Evolutionary conservation across 2,888 invertebrate genomes (phyloP), one percentile per base, ranked within the genome.

Genomic region (Dasysyrphus tricinctus): DNA sequence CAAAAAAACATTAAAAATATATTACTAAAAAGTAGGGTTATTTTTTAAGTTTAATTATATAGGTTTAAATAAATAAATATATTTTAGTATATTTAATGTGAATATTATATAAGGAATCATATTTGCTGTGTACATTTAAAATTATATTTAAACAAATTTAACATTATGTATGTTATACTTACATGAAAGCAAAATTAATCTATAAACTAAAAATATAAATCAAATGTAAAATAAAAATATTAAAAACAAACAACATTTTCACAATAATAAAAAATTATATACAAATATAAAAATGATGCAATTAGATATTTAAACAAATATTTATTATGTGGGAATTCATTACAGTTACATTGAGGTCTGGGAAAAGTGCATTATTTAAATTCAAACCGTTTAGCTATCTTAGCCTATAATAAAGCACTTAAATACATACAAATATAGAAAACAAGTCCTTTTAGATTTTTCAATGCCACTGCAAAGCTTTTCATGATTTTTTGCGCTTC

Each of bases 71-170:
- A 44, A 47, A 69, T 67, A 54, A 47, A 79, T 70, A 79, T 83
- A 80, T 83, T 83, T 83, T 79, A 83, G 37, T 83, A 70, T 80
- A 75, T 80, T 75, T 51, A 80, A 80, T 78, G 74, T 86, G 78
- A 72, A 82, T 82, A 86, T 49, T 65, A 34, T 44, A 63, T 85
- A 81, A 81, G 85, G 78, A 86, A 82, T 78, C 82, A 78, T 74
- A 78, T 86, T 86, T 86, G 82, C 78, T 86, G 86, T 86, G 81
- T 86, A 86, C 51, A 79, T 63, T 63, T 3, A 72, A 57, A 57
- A 65, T 59, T 63, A 32, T 9, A 57, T 19, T 11, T n/a, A 69
- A 70, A 54, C 12, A 65, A 76, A 42, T 61, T 61, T 61, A 54
- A 75, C 9, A 37, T 51, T 54, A 54, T 69, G 29, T 29, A 54